These are phyloP conservation scores for Channa argus DNA, from an alignment of 2,113 vertebrate genomes.

Conservation along the genomic window DNA sequence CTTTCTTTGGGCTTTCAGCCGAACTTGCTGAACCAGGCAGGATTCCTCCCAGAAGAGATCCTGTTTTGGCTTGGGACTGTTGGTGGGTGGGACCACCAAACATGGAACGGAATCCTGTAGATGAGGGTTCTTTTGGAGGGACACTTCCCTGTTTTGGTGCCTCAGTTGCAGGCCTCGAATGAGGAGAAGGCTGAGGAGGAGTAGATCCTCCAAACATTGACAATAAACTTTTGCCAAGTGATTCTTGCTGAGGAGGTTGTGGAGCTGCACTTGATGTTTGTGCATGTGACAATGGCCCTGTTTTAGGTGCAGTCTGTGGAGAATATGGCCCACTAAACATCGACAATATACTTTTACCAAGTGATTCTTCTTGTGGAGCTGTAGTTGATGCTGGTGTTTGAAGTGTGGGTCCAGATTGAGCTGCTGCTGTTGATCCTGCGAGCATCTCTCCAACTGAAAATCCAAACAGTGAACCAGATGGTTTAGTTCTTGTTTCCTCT, in stretches of 20 bases:
- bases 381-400: conserved; percentile 37
- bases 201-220: conserved; percentile 73
- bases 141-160: conserved; percentile 42
- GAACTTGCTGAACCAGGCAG: conserved; percentile 71
- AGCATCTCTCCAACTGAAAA: conserved; percentile 85
- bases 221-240: conserved; percentile 67
- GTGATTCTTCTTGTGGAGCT: conserved; percentile 71
- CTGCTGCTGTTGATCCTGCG: conserved; percentile 60
- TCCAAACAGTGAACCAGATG: conserved; percentile 79
- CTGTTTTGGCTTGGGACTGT: conserved; percentile 66
- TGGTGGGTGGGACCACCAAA: conserved; percentile 63
- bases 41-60: conserved; percentile 70
- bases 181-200: conserved; percentile 47
- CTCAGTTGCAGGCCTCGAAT: conserved; percentile 65
- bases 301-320: conserved; percentile 60
- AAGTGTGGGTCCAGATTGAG: conserved; percentile 30
- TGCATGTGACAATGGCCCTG: conserved; percentile 41
- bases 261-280: conserved; percentile 34
- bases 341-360: conserved; percentile 78
- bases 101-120: conserved; percentile 75
- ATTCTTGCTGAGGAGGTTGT: conserved; percentile 66
- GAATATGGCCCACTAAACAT: conserved; percentile 71
- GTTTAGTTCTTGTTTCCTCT: conserved; percentile 73
- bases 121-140: conserved; percentile 69
- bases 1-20: conserved; percentile 73